phyloP scores from a whole-genome alignment of 2,888 invertebrate species.

The Noctuana brunneofusca region DNA sequence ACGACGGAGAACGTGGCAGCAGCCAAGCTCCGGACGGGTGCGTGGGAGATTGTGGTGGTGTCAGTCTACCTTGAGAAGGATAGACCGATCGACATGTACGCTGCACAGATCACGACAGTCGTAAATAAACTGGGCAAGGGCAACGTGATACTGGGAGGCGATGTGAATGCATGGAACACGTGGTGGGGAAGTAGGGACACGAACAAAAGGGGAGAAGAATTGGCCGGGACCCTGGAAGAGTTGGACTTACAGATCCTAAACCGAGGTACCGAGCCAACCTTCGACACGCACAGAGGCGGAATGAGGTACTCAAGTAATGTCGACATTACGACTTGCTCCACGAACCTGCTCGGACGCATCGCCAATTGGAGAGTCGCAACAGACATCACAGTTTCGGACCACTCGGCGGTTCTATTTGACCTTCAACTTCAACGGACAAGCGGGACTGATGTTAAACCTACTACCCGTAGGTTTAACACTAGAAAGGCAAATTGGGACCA shows the following conservation, averaged over 20 bases:
- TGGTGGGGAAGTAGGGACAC: slow-evolving; percentile 32
- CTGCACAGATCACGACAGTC: background rate
- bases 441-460: background rate
- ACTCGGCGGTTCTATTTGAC: background rate
- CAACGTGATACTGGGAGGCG: slow-evolving; percentile 32
- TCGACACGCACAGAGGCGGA: background rate
- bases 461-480: background rate
- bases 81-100: slow-evolving; percentile 28
- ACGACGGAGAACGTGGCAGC: slow-evolving; percentile 31
- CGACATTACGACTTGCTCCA: background rate
- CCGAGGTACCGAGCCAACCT: background rate
- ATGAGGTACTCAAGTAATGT: background rate
- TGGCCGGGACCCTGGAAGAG: slow-evolving; percentile 15
- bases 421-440: background rate
- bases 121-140: background rate
- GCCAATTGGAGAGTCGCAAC: background rate
- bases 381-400: background rate
- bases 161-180: slow-evolving; percentile 33
- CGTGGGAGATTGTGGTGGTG: slow-evolving; percentile 23
- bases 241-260: slow-evolving; percentile 6
- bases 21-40: slow-evolving; percentile 21
- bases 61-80: slow-evolving; percentile 34
- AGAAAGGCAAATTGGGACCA: too few species aligned
- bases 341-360: background rate
- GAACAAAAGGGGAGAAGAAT: slow-evolving; percentile 3